Conservation (phyloP, 2,888 invertebrate species). For the Machimus atricapillus region DNA sequence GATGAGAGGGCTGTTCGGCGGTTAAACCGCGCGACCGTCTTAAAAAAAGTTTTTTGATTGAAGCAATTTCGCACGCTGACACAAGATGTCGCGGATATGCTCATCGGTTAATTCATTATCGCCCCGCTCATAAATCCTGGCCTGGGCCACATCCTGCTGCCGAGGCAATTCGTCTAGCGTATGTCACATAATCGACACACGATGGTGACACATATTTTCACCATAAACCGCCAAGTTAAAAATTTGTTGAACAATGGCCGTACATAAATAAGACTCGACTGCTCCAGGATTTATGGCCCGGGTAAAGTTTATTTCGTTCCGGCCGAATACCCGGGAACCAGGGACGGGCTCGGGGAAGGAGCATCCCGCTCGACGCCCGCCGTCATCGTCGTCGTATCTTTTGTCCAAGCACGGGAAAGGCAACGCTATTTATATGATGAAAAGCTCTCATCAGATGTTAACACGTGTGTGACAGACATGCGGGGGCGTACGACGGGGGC, state of each 20-base stretch:
- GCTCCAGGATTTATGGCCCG: slow-evolving; percentile 40
- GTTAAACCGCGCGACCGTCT: not conserved
- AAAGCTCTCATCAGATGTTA: slow-evolving; percentile 37
- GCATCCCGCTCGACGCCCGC: not conserved
- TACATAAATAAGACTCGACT: slow-evolving; percentile 44
- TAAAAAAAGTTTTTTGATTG: not conserved
- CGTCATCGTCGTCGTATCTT: not conserved
- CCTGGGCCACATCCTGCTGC: slow-evolving; percentile 5
- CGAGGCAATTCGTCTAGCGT: slow-evolving; percentile 38
- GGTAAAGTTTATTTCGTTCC: slow-evolving; percentile 40
- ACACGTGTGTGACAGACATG: slow-evolving; percentile 7
- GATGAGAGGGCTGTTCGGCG: not conserved
- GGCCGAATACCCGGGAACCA: not conserved
- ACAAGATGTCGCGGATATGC: not conserved
- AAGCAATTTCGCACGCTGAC: not conserved
- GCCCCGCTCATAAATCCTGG: not conserved
- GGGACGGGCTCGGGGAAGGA: not conserved
- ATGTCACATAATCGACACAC: slow-evolving; percentile 41
- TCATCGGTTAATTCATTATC: slow-evolving; percentile 34
- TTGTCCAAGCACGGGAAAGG: slow-evolving; percentile 28
- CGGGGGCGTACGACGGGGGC: not conserved
- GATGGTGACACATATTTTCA: slow-evolving; percentile 39
- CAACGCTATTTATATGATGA: slow-evolving; percentile 33
- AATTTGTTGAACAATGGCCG: slow-evolving; percentile 39
- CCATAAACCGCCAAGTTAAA: slow-evolving; percentile 38